These are phyloP conservation scores for Morone saxatilis DNA, from an alignment of 2,113 vertebrate species.

Conservation along the genomic window DNA sequence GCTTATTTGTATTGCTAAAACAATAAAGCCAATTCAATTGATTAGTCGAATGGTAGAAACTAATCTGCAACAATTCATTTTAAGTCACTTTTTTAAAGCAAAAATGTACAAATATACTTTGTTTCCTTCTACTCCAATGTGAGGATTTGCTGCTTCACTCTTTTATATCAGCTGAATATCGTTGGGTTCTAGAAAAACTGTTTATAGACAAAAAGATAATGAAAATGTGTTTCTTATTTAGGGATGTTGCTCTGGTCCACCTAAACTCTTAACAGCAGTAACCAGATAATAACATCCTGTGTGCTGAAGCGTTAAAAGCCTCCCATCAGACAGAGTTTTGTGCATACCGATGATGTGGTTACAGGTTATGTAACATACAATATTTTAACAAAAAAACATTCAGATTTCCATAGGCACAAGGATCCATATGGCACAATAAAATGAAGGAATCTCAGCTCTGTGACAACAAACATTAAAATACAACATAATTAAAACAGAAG, in stretches of 20 bases:
- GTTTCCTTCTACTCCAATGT: neutral
- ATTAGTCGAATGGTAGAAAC: neutral
- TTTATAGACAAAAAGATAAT: neutral
- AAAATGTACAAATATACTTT: neutral
- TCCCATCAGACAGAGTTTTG: neutral
- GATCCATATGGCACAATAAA: slow-evolving; percentile 64
- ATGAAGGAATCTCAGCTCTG: slow-evolving; percentile 44
- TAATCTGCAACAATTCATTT: neutral
- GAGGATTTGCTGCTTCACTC: no score
- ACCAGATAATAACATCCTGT: neutral
- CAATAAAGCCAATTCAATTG: neutral
- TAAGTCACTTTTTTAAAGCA: neutral
- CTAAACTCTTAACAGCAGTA: neutral
- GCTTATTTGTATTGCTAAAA: neutral
- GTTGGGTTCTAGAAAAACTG: no score
- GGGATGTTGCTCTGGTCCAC: neutral
- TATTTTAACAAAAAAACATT: slow-evolving; percentile 34
- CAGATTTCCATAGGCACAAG: slow-evolving; percentile 53
- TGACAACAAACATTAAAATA: slow-evolving; percentile 23
- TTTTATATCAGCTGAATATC: no score
- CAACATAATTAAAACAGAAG: slow-evolving; percentile 6
- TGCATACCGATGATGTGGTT: neutral
- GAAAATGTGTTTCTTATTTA: neutral
- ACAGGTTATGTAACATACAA: slow-evolving; percentile 2
- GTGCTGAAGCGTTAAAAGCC: slow-evolving; percentile 30